Conservation (phyloP, 2,888 invertebrate genomes). For the Dusona sp. region DNA sequence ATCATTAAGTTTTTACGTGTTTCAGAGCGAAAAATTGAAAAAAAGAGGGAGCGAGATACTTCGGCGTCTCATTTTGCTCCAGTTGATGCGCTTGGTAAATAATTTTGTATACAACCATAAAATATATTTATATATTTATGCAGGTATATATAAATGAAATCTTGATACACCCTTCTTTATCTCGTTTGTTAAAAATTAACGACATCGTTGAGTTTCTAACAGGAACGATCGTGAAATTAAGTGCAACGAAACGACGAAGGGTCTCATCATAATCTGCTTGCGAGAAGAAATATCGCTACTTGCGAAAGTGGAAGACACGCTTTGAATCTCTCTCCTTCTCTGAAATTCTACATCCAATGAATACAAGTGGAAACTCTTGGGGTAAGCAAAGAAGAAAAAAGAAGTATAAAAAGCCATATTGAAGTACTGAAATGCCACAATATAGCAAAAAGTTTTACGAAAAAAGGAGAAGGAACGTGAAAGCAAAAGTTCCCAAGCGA, state of each 20-base stretch:
- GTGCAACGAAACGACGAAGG: slow-evolving; percentile 35
- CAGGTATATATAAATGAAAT: background rate
- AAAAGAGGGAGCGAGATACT: background rate
- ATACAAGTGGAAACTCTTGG: slow-evolving; percentile 32
- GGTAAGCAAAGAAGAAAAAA: slow-evolving; percentile 25
- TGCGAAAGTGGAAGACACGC: background rate
- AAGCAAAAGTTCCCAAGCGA: slow-evolving; percentile 48
- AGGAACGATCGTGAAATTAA: slow-evolving; percentile 59
- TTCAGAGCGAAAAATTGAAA: background rate
- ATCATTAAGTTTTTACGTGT: background rate
- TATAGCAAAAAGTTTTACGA: slow-evolving; percentile 28
- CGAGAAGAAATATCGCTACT: slow-evolving; percentile 46
- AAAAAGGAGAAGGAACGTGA: slow-evolving; percentile 14
- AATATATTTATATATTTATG: slow-evolving; percentile 5
- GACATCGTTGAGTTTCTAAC: slow-evolving; percentile 51
- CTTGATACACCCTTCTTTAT: slow-evolving; percentile 25
- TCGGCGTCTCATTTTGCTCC: background rate
- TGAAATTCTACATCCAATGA: slow-evolving; percentile 27
- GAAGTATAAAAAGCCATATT: slow-evolving; percentile 29
- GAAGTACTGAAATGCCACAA: slow-evolving; percentile 11
- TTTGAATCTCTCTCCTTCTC: slow-evolving; percentile 20
- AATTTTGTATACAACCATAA: background rate
- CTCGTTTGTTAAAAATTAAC: slow-evolving; percentile 48
- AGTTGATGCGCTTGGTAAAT: background rate
- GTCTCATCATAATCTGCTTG: slow-evolving; percentile 38